Conservation (phyloP, 2,113 vertebrate species). For the Chelonoidis abingdonii region DNA sequence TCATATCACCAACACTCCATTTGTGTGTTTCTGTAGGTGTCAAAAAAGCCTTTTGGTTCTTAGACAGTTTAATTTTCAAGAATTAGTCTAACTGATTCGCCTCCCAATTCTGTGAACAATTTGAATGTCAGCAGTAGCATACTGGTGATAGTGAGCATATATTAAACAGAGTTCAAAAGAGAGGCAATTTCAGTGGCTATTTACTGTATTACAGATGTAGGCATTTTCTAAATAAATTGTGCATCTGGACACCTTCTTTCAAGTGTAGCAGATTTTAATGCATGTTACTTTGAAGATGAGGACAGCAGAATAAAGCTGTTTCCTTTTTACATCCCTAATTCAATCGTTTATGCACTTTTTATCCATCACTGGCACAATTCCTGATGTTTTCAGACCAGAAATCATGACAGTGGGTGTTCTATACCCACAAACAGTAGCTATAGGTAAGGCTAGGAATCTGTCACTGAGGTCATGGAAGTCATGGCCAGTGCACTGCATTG, state of each 20-base stretch:
- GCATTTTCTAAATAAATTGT: background rate
- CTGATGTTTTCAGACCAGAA: background rate
- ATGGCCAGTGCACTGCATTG: too few species aligned
- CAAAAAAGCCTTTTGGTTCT: background rate
- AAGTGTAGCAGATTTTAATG: background rate
- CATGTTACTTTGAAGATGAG: background rate
- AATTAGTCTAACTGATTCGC: background rate
- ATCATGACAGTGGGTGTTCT: background rate
- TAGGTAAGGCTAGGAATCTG: background rate
- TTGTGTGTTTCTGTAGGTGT: background rate
- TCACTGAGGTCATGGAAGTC: too few species aligned
- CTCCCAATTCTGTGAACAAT: background rate
- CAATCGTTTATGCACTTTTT: background rate
- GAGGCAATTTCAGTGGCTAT: background rate
- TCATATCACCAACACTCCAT: background rate
- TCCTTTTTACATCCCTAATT: background rate
- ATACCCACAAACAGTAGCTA: background rate
- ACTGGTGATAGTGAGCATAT: background rate
- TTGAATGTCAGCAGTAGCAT: background rate
- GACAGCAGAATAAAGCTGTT: background rate
- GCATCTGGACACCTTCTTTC: accelerated
- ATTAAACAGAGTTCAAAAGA: background rate
- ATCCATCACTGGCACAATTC: background rate
- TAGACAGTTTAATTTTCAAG: background rate
- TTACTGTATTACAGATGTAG: background rate